Evolutionary conservation across 2,113 vertebrate genomes (phyloP).

Genomic region (Todiramphus saurophagus): DNA sequence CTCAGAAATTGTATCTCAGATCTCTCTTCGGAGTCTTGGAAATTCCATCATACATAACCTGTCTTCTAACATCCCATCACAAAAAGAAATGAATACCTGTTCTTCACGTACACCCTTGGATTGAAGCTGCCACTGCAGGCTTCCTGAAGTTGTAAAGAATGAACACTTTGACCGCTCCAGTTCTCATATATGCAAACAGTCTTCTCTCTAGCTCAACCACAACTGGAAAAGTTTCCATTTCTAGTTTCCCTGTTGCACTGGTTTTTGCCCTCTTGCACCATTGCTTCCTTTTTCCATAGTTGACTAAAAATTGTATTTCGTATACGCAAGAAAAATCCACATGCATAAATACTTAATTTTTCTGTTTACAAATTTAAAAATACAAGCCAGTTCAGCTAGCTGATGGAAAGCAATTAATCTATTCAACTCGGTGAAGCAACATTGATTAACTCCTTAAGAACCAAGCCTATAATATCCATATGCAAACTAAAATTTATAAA

Average conservation of each 20-base stretch:
- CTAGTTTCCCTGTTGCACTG: not conserved
- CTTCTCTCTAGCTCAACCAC: not conserved
- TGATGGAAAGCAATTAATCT: not conserved
- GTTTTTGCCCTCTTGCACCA: not conserved
- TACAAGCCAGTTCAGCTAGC: not conserved
- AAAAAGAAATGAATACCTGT: not conserved
- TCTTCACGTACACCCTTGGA: not conserved
- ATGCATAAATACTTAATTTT: not conserved
- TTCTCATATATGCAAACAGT: not conserved
- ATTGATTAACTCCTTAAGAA: not conserved
- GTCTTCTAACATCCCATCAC: not conserved
- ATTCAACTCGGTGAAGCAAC: not conserved
- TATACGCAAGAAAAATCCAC: not conserved
- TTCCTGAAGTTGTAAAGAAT: not conserved
- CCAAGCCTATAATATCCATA: not conserved
- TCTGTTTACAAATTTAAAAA: not conserved
- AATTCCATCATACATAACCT: not conserved
- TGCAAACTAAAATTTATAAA: not conserved
- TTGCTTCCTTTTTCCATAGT: not conserved
- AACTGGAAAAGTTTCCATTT: not conserved
- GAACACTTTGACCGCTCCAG: not conserved
- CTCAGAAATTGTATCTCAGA: not conserved
- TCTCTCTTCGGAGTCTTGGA: not conserved
- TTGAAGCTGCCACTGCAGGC: not conserved
- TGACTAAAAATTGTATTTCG: not conserved